A percentile compares a stretch with the other conserved stretches of the same genome.
Evolutionary conservation across 2,113 vertebrate genomes (phyloP).

Genomic region (Petrocephalus microphthalmus): DNA sequence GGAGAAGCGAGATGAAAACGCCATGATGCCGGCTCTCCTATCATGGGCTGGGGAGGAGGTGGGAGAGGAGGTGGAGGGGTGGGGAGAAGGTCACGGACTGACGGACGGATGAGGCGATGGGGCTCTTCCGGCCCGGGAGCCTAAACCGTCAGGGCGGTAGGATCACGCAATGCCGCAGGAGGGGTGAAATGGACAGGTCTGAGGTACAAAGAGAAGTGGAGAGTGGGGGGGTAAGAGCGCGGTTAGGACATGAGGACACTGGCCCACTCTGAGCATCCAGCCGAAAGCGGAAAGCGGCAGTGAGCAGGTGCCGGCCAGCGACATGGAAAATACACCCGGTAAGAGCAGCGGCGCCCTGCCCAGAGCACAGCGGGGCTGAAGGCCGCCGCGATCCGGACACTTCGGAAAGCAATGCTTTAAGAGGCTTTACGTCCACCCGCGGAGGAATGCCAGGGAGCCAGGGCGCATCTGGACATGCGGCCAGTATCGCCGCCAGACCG

Average conservation of each 20-base stretch:
- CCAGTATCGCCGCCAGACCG: not conserved
- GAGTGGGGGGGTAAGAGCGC: conserved; percentile 16
- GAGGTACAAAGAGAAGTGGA: conserved; percentile 33
- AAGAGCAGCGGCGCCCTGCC: too few relatives aligned
- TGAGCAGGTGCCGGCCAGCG: not conserved
- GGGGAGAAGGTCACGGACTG: conserved; percentile 25
- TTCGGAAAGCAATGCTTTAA: not conserved
- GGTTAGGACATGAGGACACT: not conserved
- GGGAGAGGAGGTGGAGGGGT: conserved; percentile 31
- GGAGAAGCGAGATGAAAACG: conserved; percentile 93
- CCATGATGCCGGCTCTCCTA: conserved; percentile 68
- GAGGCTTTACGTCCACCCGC: not conserved
- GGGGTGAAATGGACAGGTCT: conserved; percentile 29
- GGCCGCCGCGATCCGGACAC: too few relatives aligned
- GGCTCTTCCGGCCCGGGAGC: conserved; percentile 27
- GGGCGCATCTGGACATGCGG: not conserved
- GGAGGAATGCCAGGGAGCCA: not conserved
- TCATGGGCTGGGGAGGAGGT: conserved; percentile 60
- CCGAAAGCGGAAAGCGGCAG: not conserved
- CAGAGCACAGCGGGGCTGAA: too few relatives aligned
- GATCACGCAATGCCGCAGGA: conserved; percentile 31
- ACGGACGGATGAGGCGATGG: not conserved
- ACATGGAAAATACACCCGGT: not conserved
- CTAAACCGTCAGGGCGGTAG: conserved; percentile 30
- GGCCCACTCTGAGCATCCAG: not conserved